Evolutionary conservation across 2,888 invertebrate species (phyloP), one percentile per base, ranked within the genome.

Genomic region (Ectemnius cavifrons): DNA sequence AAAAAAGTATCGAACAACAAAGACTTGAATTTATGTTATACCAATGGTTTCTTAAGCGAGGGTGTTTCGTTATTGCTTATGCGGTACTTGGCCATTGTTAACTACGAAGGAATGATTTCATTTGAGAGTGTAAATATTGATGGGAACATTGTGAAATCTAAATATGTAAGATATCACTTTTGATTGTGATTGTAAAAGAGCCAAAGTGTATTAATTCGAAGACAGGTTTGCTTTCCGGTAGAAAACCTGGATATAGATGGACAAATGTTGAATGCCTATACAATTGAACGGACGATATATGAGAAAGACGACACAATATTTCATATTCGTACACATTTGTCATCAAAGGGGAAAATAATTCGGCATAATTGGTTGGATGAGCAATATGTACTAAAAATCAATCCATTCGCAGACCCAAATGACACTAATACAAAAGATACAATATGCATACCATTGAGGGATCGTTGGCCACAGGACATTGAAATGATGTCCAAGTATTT

Each of bases 291-390:
- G 14, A 93, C 92, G 78, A 92, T 94, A 67, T 91, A 93, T 58
- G 93, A 93, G 85, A 92, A 93, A 67, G 92, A 92, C 70, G 93
- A 93, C 64, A 89, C 91, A 67, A 84, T 92, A 70, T 93, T 93
- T 86, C 91, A 92, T 78, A 92, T 92, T 11, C 87, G 92, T 79
- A 93, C 93, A 13, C 90, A 93, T n/a, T 88, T 94, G 57, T 92
- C 93, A 63, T 86, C 92, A 18, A 89, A 91, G 89, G 94, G 94
- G 63, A 92, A 92, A 84, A 92, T 93, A 37, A 89, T 94, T 18
- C 92, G 92, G 78, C 94, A 94, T 75, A 93, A 94, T 87, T 94
- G 94, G 94, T 92, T 93, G 8, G 92, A 92, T 71, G 92, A 92
- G 70, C 90, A 90, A 75, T 94, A 93, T 82, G 88, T 93, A 13